Percentiles rank a stretch among this genome's conserved stretches.
phyloP scores from a whole-genome alignment of 2,888 invertebrate species.

The Plemyria rubiginata region DNA sequence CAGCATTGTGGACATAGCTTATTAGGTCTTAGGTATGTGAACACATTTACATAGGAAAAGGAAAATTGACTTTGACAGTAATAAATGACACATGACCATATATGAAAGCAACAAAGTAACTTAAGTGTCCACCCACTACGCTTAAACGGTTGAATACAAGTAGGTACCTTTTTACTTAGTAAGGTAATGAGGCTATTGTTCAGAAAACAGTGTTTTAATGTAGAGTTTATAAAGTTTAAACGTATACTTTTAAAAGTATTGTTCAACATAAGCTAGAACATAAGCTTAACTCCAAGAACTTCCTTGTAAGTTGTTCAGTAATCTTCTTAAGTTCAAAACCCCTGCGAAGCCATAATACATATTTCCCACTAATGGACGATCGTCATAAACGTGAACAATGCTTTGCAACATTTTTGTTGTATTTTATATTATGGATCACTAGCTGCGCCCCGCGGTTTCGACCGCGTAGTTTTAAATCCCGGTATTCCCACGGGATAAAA shows the following conservation, averaged over 20 bases:
- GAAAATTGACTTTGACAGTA: slow-evolving; percentile 39
- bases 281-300: slow-evolving; percentile 32
- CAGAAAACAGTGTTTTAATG: background rate
- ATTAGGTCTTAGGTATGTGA: slow-evolving; percentile 36
- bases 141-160: slow-evolving; percentile 28
- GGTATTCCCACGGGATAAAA: too few relatives aligned
- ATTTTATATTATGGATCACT: background rate
- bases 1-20: slow-evolving; percentile 44
- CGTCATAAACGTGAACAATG: slow-evolving; percentile 14
- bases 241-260: background rate
- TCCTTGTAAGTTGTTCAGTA: slow-evolving; percentile 26
- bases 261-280: slow-evolving; percentile 32
- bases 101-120: slow-evolving; percentile 23
- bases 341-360: slow-evolving; percentile 36
- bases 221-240: slow-evolving; percentile 7
- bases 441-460: too few relatives aligned
- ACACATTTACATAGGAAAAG: slow-evolving; percentile 32
- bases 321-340: slow-evolving; percentile 36
- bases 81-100: slow-evolving; percentile 38
- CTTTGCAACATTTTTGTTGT: slow-evolving; percentile 9
- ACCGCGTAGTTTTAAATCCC: too few relatives aligned
- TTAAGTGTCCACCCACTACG: slow-evolving; percentile 36
- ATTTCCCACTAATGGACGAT: slow-evolving; percentile 3
- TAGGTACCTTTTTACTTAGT: slow-evolving; percentile 11
- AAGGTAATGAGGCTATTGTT: slow-evolving; percentile 8